Evolutionary conservation across 2,797 vertebrate species (phyloP), one percentile per base, ranked within the genome.

Genomic region (Moxostoma hubbsi): DNA sequence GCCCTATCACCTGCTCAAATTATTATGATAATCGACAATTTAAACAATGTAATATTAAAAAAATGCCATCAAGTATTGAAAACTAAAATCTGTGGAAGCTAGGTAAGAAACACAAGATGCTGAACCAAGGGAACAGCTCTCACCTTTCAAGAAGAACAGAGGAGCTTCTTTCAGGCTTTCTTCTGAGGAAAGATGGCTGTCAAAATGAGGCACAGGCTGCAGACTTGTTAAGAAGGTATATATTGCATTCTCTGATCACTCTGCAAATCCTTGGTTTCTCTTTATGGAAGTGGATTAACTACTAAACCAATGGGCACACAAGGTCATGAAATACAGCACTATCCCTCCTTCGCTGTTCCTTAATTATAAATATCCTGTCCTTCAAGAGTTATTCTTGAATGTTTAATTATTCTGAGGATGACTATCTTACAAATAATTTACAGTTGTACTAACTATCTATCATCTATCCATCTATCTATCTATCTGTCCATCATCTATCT

Each of bases 261-360:
- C 87, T 89, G 90, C 90, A 95, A 93, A 96, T 94, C 94, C 89
- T 86, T 78, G 89, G 89, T 93, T 92, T 95, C 97, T 98, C 94
- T 90, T 96, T 98, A 97, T 97, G 96, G 97, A 94, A 95, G 95
- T 92, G 94, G 94, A 96, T 93, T 92, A 95, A 85, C 88, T 84
- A 92, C 93, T 93, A 96, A 94, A 95, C 93, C 93, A 94, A 94
- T 94, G 88, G 85, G 92, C 90, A 92, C 92, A 83, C 92, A 94
- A 93, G 93, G 92, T 93, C 92, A 92, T 93, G 93, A 94, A 94
- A 94, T 93, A 93, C 90, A 88, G 91, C 90, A 87, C 91, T 89
- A 85, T 87, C 72, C 85, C 86, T 88, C 83, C 84, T 88, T 85
- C 87, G 49, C 78, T 2, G 47, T 72, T 77, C 73, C 78, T 86